phyloP scores from a whole-genome alignment of 2,888 invertebrate species.

The Apodemia hepburni region DNA sequence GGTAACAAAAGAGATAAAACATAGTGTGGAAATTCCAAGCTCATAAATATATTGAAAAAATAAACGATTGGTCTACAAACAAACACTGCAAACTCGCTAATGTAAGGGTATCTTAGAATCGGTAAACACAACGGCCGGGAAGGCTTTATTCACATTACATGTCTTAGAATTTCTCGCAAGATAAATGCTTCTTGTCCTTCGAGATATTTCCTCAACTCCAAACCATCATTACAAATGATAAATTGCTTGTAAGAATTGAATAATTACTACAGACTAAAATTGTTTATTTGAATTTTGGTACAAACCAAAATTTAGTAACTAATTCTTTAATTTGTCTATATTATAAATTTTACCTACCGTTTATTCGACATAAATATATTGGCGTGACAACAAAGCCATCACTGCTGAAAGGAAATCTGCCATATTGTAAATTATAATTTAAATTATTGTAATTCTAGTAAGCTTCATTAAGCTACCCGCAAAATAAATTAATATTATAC shows the following conservation, averaged over 20 bases:
- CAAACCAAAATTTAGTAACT: background rate
- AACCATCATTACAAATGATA: constrained; percentile 5
- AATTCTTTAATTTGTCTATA: too few species aligned
- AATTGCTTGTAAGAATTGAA: constrained; percentile 3
- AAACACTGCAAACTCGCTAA: constrained; percentile 1
- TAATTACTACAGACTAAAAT: constrained; percentile 5
- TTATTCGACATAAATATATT: too few species aligned
- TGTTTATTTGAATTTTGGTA: background rate
- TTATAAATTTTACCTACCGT: too few species aligned
- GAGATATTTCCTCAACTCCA: constrained; percentile 6
- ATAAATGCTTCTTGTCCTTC: constrained; percentile 11
- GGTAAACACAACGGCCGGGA: background rate
- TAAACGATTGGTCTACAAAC: constrained; percentile 5
- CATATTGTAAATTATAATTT: too few species aligned
- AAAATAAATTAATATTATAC: too few species aligned
- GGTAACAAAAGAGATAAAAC: background rate
- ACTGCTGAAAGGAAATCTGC: too few species aligned
- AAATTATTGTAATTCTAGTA: too few species aligned
- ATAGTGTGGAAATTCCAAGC: background rate
- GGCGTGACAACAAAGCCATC: too few species aligned
- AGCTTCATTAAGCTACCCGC: too few species aligned
- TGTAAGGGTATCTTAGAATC: constrained; percentile 1
- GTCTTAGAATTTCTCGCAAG: constrained; percentile 10
- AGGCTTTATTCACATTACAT: constrained; percentile 6
- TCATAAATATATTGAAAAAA: background rate